Base-by-base conservation (phyloP, 1,140 invertebrate genomes). In the Camponotus vicinus region DNA sequence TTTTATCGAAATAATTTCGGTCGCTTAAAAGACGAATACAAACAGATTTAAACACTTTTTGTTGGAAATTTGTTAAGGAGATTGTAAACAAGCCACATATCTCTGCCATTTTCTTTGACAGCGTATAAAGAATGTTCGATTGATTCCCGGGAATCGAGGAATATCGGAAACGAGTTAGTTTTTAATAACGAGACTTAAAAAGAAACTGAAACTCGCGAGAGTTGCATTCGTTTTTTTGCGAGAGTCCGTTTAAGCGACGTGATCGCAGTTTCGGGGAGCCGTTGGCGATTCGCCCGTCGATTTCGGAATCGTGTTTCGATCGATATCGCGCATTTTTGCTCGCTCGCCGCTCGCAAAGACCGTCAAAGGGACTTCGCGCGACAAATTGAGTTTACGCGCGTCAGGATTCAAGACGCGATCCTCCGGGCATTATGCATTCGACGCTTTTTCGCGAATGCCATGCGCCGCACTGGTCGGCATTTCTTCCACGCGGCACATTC, bases 91-190 rank as follows among this genome's bases (percentile, higher is more conserved):
- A 87, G 75, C 66, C 66, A 49, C 42, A 70, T 40, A 45, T 11
- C 45, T 49, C 73, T 59, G 61, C 34, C 61, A 45, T 61, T 83
- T 82, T 45, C 27, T 27, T 27, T 27, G 27, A 66, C 75, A 57
- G 40, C 40, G 49, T 79, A 69, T 79, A 88, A 69, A 86, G 75
- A 71, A 66, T 82, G 84, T 21, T 88, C 80, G 87, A 91, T 88
- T 63, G 90, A 88, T 80, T 91, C 76, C 84, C 70, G 49, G 73
- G 70, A 49, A 49, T 3, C 45, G 11, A 63, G 85, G 42, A 59
- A 87, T 91, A 88, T 86, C 55, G 84, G 82, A 88, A 92, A 86
- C 88, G 80, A 90, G 85, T 86, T 92, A 90, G 86, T 88, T 90
- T 49, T 49, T 49, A 49, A 49, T 89, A 89, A 86, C 85, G 82